Base-by-base conservation (phyloP, 2,113 vertebrate species). In the Pavo muticus region DNA sequence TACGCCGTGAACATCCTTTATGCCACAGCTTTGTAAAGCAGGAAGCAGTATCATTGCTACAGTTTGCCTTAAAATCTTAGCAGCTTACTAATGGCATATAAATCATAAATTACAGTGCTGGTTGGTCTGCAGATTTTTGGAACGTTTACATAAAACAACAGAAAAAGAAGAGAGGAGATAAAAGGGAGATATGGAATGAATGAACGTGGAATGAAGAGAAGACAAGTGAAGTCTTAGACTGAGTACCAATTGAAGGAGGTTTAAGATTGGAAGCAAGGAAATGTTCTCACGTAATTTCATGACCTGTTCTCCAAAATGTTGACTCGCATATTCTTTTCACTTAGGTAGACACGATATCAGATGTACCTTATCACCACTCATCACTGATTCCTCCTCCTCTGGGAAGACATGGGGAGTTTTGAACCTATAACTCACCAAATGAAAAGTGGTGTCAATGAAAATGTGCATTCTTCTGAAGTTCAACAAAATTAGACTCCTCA, bases 41-140 rank as follows among this genome's bases (percentile, higher is more conserved):
- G 29, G 24, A 78, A 78, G 11, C 9, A 12, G 23, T 57, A 19
- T 50, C 64, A 30, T n/a, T 71, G 32, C 23, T 80, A 18, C 37
- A 16, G 1, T 47, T 24, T 61, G 35, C 52, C 59, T 63, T 83
- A 79, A 72, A 79, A 23, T 59, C 27, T 29, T n/a, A 68, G 23
- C 5, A 73, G 10, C 15, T 67, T 80, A 52, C 50, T 52, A 52
- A 35, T 29, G 10, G 23, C 16, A 82, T 71, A 75, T 17, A 88
- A 77, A 63, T 45, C 6, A 35, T 52, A 65, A 70, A 19, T 1
- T 5, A 84, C 30, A 59, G 3, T 4, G 21, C 2, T 3, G 21
- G 1, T 4, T 42, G 4, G 37, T 27, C 17, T 40, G n/a, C 0
- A 0, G 29, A 23, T 74, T 44, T 77, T 81, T 67, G 8, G 21